phyloP scores from a whole-genome alignment of 2,888 invertebrate species.

The Eupeodes luniger region DNA sequence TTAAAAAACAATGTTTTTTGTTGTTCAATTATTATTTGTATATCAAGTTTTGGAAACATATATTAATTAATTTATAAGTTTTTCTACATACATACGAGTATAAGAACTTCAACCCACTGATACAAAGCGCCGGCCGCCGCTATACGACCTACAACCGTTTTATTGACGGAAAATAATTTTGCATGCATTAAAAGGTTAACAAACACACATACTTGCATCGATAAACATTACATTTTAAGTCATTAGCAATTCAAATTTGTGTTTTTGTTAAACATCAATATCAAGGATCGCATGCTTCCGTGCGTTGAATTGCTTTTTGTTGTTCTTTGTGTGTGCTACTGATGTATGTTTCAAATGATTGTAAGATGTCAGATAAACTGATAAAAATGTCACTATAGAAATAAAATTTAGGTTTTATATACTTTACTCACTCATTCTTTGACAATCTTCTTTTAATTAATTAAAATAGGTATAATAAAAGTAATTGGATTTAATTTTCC shows the following conservation, averaged over 20 bases:
- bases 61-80: conserved; percentile 28
- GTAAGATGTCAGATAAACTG: conserved; percentile 5
- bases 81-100: background rate
- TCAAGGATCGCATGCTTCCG: conserved; percentile 56
- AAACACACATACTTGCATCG: conserved; percentile 29
- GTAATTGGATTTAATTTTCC: no score
- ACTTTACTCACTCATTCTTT: background rate
- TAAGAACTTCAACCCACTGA: background rate
- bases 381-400: conserved; percentile 4
- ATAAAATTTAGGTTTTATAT: background rate
- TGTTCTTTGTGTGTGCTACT: background rate
- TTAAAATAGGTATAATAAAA: no score
- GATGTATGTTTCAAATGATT: conserved; percentile 2
- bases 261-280: conserved; percentile 32
- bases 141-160: conserved; percentile 38
- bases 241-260: conserved; percentile 63
- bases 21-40: background rate
- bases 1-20: background rate
- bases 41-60: conserved; percentile 9
- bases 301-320: background rate
- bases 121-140: background rate
- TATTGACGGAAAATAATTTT: conserved; percentile 57
- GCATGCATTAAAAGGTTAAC: conserved; percentile 19
- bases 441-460: background rate
- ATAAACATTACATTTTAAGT: conserved; percentile 57